phyloP scores from a whole-genome alignment of 2,797 vertebrate genomes.

The Silurus aristotelis region DNA sequence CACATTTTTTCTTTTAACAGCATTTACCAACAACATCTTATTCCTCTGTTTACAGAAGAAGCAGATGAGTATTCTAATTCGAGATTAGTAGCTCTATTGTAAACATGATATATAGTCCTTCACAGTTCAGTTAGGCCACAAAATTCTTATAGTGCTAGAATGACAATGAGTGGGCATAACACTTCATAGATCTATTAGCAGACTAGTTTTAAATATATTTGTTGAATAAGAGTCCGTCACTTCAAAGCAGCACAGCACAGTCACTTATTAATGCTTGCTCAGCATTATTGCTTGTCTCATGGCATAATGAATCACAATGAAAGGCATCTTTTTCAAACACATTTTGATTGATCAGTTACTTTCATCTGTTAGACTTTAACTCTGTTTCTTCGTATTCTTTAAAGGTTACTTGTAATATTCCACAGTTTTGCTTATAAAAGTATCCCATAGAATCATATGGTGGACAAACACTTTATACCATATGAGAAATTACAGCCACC shows the following conservation, averaged over 20 bases:
- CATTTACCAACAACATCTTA: not conserved
- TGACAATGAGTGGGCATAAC: not conserved
- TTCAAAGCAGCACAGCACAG: not conserved
- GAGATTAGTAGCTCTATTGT: not conserved
- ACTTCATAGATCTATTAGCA: not conserved
- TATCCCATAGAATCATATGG: not conserved
- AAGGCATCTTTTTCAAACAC: not conserved
- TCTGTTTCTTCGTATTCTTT: not conserved
- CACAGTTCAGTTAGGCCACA: not conserved
- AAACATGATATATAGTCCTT: not conserved
- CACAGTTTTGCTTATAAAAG: not conserved
- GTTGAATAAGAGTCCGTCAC: not conserved
- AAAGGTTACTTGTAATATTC: not conserved
- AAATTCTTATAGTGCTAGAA: not conserved
- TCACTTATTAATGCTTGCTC: not conserved
- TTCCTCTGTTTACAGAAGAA: not conserved
- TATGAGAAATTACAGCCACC: not conserved
- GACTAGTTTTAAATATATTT: not conserved
- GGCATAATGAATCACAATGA: not conserved
- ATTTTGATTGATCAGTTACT: not conserved
- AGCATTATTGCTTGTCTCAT: not conserved
- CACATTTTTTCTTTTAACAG: not conserved
- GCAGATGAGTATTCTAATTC: not conserved
- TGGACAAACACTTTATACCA: not conserved
- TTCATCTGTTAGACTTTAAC: not conserved